These are phyloP conservation scores for Antechinus stuartii DNA, from an alignment of 2,113 vertebrate species.

Conservation along the genomic window DNA sequence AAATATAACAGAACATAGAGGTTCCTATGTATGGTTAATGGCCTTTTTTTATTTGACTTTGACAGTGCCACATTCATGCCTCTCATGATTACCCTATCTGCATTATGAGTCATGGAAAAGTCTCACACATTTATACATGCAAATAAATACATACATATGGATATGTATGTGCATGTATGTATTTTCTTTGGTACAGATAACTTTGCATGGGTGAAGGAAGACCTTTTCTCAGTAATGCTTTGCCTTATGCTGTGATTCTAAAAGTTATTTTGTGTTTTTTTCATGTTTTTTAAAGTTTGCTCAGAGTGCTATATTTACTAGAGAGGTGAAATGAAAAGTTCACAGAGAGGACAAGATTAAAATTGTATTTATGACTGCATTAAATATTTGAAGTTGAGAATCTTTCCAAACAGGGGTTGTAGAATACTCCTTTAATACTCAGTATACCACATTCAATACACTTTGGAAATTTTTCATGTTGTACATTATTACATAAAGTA, in stretches of 20 bases:
- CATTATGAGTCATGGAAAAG: neutral
- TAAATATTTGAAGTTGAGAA: neutral
- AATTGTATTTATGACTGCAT: neutral
- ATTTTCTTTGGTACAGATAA: constrained; percentile 6
- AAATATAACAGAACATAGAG: neutral
- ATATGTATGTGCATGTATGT: neutral
- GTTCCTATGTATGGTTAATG: neutral
- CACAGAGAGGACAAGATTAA: neutral
- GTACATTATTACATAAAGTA: neutral
- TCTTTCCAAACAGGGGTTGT: neutral
- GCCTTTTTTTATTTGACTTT: neutral
- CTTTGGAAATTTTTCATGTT: neutral
- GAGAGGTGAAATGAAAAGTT: neutral
- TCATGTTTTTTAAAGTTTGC: neutral
- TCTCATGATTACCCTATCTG: neutral
- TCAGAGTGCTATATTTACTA: neutral
- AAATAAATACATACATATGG: neutral
- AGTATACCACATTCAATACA: neutral
- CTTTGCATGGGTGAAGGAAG: neutral
- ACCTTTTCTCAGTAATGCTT: constrained; percentile 12
- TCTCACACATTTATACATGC: neutral
- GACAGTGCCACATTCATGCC: neutral
- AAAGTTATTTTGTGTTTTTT: neutral
- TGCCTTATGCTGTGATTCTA: neutral
- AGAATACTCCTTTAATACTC: neutral